Conservation (phyloP, 2,888 invertebrate species). For the Conchocele bisecta region DNA sequence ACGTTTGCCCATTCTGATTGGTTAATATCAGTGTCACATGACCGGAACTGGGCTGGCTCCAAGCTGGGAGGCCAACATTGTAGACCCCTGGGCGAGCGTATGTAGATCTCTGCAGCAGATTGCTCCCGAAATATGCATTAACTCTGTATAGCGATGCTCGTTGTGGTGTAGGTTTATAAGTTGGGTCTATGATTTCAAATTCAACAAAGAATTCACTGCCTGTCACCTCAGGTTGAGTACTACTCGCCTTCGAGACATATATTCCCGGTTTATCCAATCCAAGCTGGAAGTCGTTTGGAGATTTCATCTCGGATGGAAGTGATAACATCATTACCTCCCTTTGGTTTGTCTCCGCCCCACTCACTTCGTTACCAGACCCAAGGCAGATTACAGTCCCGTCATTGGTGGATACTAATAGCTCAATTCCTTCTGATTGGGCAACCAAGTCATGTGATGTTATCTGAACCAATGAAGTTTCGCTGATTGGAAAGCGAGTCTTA, state of each 20-base stretch:
- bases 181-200: constrained; percentile 63
- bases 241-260: constrained; percentile 58
- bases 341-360: constrained; percentile 4
- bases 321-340: constrained; percentile 38
- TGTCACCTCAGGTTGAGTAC: constrained; percentile 66
- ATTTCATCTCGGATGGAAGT: constrained; percentile 59
- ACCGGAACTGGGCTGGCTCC: constrained; percentile 68
- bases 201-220: constrained; percentile 68
- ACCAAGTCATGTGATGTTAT: constrained; percentile 76
- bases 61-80: constrained; percentile 59
- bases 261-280: no score
- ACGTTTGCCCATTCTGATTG: constrained; percentile 71
- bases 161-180: constrained; percentile 20
- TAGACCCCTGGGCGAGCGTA: constrained; percentile 62
- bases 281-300: constrained; percentile 70
- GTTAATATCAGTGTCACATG: constrained; percentile 71
- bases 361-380: constrained; percentile 63
- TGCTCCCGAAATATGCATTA: constrained; percentile 66
- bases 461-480: constrained; percentile 78
- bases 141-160: constrained; percentile 28
- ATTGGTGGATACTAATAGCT: constrained; percentile 76
- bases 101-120: constrained; percentile 48
- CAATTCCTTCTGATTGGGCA: constrained; percentile 70
- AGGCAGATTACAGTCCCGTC: constrained; percentile 80
- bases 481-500: constrained; percentile 70